A percentile compares a stretch with the other conserved stretches of the same genome.
phyloP scores from a whole-genome alignment of 2,113 vertebrate species.

The Oenanthe melanoleuca region DNA sequence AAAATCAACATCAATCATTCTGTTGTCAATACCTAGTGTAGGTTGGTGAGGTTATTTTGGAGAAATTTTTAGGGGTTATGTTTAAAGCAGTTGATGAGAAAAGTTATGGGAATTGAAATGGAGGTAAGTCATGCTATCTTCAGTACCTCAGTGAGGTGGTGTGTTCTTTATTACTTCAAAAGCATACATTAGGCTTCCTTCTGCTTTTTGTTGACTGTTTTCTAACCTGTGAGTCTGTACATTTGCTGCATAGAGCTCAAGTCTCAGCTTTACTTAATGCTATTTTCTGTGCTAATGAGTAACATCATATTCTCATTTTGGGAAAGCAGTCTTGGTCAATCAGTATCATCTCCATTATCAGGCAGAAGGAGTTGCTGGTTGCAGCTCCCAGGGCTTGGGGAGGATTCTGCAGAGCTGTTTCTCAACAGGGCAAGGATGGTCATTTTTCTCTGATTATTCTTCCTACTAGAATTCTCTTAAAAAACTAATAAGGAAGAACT shows the following conservation, averaged over 20 bases:
- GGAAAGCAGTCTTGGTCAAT: neutral
- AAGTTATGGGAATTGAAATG: neutral
- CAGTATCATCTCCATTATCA: neutral
- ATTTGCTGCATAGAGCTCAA: neutral
- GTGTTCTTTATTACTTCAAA: neutral
- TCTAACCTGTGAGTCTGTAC: neutral
- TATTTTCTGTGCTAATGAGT: neutral
- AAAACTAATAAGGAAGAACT: neutral
- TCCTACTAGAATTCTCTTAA: neutral
- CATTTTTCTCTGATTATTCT: conserved; percentile 16
- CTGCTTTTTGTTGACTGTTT: neutral
- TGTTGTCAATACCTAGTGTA: neutral
- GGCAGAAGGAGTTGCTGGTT: conserved; percentile 12
- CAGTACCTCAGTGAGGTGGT: neutral
- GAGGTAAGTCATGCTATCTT: neutral
- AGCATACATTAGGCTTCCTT: neutral
- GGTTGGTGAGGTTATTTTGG: neutral
- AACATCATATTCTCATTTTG: conserved; percentile 1
- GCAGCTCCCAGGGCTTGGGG: neutral
- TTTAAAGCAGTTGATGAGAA: neutral
- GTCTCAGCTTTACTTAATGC: neutral
- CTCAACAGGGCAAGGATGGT: neutral
- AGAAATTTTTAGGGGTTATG: neutral
- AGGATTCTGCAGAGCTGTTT: conserved; percentile 10
- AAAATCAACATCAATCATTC: neutral